These are phyloP conservation scores for Phoenicopterus ruber DNA, from an alignment of 2,113 vertebrate species.

Conservation along the genomic window DNA sequence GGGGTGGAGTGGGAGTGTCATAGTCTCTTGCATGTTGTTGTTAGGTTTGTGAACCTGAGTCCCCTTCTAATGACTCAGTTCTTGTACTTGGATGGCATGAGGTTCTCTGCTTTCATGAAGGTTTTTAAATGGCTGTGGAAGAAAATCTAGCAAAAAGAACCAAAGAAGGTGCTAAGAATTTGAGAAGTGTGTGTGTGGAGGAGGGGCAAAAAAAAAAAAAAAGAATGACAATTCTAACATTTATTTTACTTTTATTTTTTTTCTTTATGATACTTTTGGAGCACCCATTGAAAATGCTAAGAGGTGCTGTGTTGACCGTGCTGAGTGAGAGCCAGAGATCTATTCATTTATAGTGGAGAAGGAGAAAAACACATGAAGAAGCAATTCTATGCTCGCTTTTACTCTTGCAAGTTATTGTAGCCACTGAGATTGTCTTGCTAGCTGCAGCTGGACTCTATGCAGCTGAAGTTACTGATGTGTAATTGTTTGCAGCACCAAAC, in stretches of 20 bases:
- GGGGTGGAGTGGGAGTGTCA: neutral
- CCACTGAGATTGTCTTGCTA: neutral
- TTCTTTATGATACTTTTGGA: neutral
- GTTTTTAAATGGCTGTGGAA: neutral
- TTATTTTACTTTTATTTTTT: neutral
- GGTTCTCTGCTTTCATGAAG: neutral
- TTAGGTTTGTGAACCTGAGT: neutral
- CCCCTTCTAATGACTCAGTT: neutral
- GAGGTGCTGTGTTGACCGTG: neutral
- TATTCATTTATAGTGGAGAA: neutral
- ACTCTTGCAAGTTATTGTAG: neutral
- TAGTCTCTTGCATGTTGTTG: neutral
- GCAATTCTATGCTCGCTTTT: neutral
- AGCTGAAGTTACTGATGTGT: neutral
- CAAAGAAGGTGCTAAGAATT: neutral
- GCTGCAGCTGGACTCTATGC: neutral
- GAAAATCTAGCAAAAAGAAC: neutral
- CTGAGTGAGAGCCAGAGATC: neutral
- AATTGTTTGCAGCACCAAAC: neutral
- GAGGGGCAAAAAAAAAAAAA: too few relatives aligned
- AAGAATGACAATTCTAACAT: neutral
- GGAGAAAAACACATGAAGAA: neutral
- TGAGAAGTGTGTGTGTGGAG: neutral
- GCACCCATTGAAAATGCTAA: neutral
- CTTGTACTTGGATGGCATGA: neutral